Conservation (phyloP, 1,140 invertebrate species). For the Aphaenogaster rudis region DNA sequence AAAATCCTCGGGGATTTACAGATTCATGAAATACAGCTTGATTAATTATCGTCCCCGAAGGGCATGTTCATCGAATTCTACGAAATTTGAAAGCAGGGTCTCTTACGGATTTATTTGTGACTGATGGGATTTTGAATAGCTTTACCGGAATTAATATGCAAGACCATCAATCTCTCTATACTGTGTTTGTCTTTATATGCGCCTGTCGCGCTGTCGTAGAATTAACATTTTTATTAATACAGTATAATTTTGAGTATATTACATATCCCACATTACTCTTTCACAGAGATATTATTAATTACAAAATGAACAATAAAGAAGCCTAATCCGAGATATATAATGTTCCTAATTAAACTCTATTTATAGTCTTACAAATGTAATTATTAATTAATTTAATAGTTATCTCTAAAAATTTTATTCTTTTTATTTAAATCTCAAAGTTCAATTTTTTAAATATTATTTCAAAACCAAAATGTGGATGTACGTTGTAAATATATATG, state of each 20-base stretch:
- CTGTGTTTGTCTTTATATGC: neutral
- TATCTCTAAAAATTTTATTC: neutral
- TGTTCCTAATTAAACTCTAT: neutral
- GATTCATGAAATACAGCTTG: constrained; percentile 20
- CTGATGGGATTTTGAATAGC: constrained; percentile 11
- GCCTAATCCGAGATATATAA: neutral
- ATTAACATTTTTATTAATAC: constrained; percentile 24
- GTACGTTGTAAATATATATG: neutral
- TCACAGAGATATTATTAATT: neutral
- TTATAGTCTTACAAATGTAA: neutral
- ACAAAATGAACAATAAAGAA: neutral
- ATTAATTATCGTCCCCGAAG: constrained; percentile 40
- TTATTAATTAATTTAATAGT: constrained; percentile 1
- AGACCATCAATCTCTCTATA: constrained; percentile 23
- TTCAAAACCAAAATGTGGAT: neutral
- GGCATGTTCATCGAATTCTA: neutral
- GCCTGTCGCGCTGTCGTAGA: neutral
- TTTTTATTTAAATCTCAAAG: neutral
- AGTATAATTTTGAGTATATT: neutral
- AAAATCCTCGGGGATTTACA: neutral
- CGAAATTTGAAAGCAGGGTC: constrained; percentile 23
- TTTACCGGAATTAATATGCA: constrained; percentile 22
- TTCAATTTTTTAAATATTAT: neutral
- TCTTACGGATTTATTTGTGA: neutral
- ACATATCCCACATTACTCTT: neutral